Conservation (phyloP, 2,888 invertebrate genomes). For the Pecten maximus region DNA sequence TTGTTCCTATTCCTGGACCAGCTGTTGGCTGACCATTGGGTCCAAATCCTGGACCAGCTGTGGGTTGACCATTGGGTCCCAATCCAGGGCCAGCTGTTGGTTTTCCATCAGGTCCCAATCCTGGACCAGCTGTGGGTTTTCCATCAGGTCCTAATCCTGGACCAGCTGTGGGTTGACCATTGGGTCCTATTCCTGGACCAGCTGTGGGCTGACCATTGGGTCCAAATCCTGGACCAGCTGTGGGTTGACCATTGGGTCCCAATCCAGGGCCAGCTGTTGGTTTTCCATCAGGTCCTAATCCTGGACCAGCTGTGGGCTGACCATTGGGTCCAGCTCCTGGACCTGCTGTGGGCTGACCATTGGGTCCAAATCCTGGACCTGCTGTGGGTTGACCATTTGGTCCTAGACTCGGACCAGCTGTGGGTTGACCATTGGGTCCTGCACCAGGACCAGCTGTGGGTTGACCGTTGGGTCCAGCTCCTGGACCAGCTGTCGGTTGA, state of each 20-base stretch:
- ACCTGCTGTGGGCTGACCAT: conserved; percentile 50
- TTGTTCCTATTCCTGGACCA: not conserved
- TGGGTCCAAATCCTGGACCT: conserved; percentile 40
- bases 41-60: too few species aligned
- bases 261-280: conserved; percentile 59
- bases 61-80: not conserved
- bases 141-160: conserved; percentile 54
- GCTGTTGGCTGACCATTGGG: too few species aligned
- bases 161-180: conserved; percentile 52
- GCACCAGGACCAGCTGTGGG: too few species aligned
- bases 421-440: not conserved
- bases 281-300: conserved; percentile 85
- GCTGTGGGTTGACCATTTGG: conserved; percentile 39
- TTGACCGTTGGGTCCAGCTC: conserved; percentile 26
- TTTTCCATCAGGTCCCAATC: conserved; percentile 42
- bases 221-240: conserved; percentile 36
- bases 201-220: conserved; percentile 52
- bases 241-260: conserved; percentile 69
- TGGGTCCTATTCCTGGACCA: conserved; percentile 49
- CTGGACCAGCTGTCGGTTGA: conserved; percentile 83
- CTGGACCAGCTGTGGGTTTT: conserved; percentile 57
- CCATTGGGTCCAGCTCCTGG: conserved; percentile 89
- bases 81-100: conserved; percentile 41
- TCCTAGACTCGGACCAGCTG: too few species aligned
- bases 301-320: conserved; percentile 85